Evolutionary conservation across 1,140 invertebrate genomes (phyloP).

Genomic region (Delia radicum): DNA sequence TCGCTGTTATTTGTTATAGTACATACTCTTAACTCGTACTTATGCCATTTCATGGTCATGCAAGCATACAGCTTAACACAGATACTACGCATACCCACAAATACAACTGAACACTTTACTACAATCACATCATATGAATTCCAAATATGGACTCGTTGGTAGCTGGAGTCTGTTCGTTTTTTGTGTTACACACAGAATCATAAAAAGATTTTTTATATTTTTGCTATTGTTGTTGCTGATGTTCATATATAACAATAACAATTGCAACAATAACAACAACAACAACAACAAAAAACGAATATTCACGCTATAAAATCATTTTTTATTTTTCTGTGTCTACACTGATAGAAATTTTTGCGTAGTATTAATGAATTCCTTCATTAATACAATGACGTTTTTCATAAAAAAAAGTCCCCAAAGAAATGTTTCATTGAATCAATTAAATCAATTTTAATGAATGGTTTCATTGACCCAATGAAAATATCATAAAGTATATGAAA

Average conservation of each 20-base stretch:
- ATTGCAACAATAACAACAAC: not conserved
- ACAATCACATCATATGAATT: not conserved
- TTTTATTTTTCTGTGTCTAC: not conserved
- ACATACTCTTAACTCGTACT: too few relatives aligned
- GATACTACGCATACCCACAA: not conserved
- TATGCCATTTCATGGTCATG: constrained; percentile 6
- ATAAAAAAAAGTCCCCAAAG: too few relatives aligned
- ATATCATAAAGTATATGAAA: too few relatives aligned
- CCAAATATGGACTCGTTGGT: not conserved
- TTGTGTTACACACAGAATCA: not conserved
- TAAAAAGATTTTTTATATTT: not conserved
- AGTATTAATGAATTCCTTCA: too few relatives aligned
- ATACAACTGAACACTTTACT: not conserved
- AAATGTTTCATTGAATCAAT: too few relatives aligned
- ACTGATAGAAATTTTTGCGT: too few relatives aligned
- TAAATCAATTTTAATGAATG: too few relatives aligned
- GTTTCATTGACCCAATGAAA: too few relatives aligned
- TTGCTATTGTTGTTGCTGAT: not conserved
- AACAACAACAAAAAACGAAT: not conserved
- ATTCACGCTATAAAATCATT: constrained; percentile 4
- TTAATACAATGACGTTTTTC: too few relatives aligned
- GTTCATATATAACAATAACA: not conserved
- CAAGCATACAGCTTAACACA: not conserved
- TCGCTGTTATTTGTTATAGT: not conserved
- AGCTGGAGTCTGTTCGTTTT: not conserved